Evolutionary conservation across 2,888 invertebrate species (phyloP), one percentile per base, ranked within the genome.

Genomic region (Blastobasis adustella): DNA sequence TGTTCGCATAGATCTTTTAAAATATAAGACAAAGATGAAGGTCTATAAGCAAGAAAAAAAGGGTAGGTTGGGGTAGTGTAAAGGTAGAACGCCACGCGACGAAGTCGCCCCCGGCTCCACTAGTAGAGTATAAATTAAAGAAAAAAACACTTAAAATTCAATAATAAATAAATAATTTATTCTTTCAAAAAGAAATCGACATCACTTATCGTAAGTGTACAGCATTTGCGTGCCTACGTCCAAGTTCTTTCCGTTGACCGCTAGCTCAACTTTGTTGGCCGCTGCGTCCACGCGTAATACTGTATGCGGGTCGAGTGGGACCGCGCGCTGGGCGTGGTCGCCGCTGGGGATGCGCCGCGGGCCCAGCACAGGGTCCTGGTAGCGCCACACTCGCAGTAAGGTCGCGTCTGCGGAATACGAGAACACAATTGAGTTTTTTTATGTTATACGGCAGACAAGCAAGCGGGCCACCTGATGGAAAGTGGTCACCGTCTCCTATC

Each of bases 271-370:
- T 50, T 71, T 76, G 49, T 82, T 79, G 37, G 79, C 69, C 1
- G 72, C 72, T 9, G 89, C 63, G 62, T 92, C 89, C 40, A 93
- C 82, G 37, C 77, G 62, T 56, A 92, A 78, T 49, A 91, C 90
- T 48, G 79, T 71, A 41, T 82, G 73, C 58, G 83, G 72, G 6
- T 79, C 73, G 39, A 94, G 76, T 45, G 76, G 60, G 1, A 88
- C 73, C 76, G 93, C 94, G 54, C 91, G 93, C 42, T 87, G 85
- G 52, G 91, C 89, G 51, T 92, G 91, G 60, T 94, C 90, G 41
- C 92, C 91, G 37, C 81, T 77, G 0, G 98, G 97, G 50, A 97
- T 91, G 65, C 88, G 91, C 46, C 96, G 90, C 5, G 95, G 93
- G 0, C 96, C 97, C 37, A 94, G 58, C 1, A 90, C 61, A 0